Evolutionary conservation across 2,888 invertebrate species (phyloP).

Genomic region (Eupelmus urozonus): DNA sequence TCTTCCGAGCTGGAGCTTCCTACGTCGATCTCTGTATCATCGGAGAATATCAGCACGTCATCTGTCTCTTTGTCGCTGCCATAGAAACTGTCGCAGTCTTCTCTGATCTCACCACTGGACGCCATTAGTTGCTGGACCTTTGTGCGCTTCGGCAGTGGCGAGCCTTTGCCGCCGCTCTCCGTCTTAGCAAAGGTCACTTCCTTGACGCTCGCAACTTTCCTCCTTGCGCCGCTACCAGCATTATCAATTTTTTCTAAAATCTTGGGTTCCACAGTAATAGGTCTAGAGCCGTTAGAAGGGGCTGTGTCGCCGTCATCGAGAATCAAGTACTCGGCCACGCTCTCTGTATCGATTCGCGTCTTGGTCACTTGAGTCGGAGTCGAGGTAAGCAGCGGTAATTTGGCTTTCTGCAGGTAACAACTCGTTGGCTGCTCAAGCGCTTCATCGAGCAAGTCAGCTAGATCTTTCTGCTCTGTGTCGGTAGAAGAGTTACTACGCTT

Average conservation of each 20-base stretch:
- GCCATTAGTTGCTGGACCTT: constrained; percentile 35
- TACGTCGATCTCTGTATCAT: constrained; percentile 79
- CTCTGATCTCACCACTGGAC: constrained; percentile 66
- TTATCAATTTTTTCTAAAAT: constrained; percentile 62
- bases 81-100: constrained; percentile 81
- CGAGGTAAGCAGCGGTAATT: constrained; percentile 22
- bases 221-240: constrained; percentile 70
- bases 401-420: constrained; percentile 45
- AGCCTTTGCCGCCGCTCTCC: constrained; percentile 1
- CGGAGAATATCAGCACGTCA: constrained; percentile 81
- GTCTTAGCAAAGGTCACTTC: constrained; percentile 48
- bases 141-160: constrained; percentile 34
- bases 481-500: constrained; percentile 25
- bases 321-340: constrained; percentile 73
- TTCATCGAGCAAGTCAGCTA: constrained; percentile 45
- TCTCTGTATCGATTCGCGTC: constrained; percentile 69
- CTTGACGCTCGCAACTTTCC: constrained; percentile 56
- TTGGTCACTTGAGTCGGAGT: constrained; percentile 37
- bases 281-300: constrained; percentile 63
- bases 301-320: constrained; percentile 69
- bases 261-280: background rate
- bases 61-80: constrained; percentile 82
- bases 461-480: constrained; percentile 28
- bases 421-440: constrained; percentile 49
- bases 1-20: constrained; percentile 77